Evolutionary conservation across 2,797 vertebrate species (phyloP), one percentile per base, ranked within the genome.

Genomic region (Zenarchopterus dispar): DNA sequence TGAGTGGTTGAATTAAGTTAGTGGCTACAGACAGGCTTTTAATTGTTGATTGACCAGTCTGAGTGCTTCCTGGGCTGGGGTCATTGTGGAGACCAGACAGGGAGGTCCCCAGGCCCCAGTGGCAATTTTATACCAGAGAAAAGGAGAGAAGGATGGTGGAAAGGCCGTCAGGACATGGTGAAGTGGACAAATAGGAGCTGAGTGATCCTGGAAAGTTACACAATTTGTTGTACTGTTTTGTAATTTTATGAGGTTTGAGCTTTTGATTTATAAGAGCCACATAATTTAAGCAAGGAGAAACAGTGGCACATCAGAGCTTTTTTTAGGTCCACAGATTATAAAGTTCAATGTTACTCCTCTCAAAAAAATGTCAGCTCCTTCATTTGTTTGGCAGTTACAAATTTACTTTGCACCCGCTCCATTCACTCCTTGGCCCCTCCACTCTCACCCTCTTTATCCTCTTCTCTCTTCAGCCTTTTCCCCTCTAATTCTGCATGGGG

Each of bases 11-110:
- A 93, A 93, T 94, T 89, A 86, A 92, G 92, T 93, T 94, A 91
- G 87, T 81, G 84, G 86, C 88, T 75, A 84, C 87, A 91, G 89
- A 93, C 89, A 84, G 80, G 88, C 90, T 92, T 92, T 92, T 93
- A 93, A 93, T 93, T 92, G 92, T 88, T 91, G 92, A 93, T 92
- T 93, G 93, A 93, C 91, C 93, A 79, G 91, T 94, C 92, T 93
- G 91, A 90, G 90, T 89, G 91, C 88, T 81, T 88, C 80, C 86
- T 77, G 82, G 42, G 72, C 81, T 62, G 84, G 88, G 92, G 93
- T 93, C 91, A 91, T 62, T 73, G 79, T 62, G 60, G 77, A 86
- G 82, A 87, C 75, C 88, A 81, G 77, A 82, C 84, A 71, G 79
- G 62, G 67, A 89, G 89, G 87, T 92, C 90, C 89, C 90, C 67